Evolutionary conservation across 1,140 invertebrate genomes (phyloP).

Genomic region (Probaryconus sp.): DNA sequence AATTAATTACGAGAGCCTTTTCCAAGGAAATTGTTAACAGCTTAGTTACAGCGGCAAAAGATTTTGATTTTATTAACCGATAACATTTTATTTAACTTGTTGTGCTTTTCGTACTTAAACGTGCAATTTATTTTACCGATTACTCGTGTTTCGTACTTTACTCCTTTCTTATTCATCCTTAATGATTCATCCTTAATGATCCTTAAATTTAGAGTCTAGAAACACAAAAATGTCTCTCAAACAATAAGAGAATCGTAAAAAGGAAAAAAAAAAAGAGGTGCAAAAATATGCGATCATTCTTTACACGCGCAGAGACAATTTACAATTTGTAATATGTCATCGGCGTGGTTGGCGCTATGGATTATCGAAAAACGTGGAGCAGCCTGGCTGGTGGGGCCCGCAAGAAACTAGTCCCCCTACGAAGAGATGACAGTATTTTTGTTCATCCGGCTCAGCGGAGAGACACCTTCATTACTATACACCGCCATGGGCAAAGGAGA

Average conservation of each 20-base stretch:
- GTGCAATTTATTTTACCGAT: too few relatives aligned
- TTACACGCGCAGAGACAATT: constrained; percentile 21
- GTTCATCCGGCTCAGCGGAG: constrained; percentile 53
- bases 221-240: too few relatives aligned
- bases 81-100: too few relatives aligned
- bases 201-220: too few relatives aligned
- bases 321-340: constrained; percentile 73
- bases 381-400: constrained; percentile 23
- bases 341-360: constrained; percentile 66
- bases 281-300: background rate
- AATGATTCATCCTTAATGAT: too few relatives aligned
- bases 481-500: constrained; percentile 20
- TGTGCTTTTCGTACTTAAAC: too few relatives aligned
- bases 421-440: constrained; percentile 74
- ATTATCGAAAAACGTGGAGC: constrained; percentile 58
- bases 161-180: too few relatives aligned
- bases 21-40: background rate
- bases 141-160: too few relatives aligned
- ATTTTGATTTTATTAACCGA: background rate
- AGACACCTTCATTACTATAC: constrained; percentile 76
- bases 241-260: too few relatives aligned
- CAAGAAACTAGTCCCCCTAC: constrained; percentile 67
- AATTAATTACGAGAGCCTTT: constrained; percentile 19
- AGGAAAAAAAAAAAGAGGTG: constrained; percentile 10
- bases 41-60: background rate